Percentiles rank a stretch among this genome's conserved stretches.
These are phyloP conservation scores for Meriones psammophilus DNA, from an alignment of 2,797 vertebrate species.

Conservation along the genomic window DNA sequence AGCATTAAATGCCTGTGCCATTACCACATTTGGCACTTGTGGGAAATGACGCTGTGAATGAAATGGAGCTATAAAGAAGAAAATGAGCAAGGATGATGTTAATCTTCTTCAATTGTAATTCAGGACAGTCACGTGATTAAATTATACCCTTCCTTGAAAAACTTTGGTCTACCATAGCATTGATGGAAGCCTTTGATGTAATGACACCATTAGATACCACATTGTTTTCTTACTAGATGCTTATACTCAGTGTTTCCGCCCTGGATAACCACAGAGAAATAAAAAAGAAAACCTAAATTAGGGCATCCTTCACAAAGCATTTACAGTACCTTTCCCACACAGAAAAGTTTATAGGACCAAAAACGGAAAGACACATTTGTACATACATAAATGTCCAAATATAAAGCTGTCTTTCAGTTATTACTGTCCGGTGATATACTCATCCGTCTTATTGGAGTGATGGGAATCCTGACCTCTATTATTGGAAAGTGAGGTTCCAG, in stretches of 20 bases:
- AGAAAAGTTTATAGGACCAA: not conserved
- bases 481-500: slow-evolving; percentile 29
- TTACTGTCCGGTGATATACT: not conserved
- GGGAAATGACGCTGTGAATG: slow-evolving; percentile 34
- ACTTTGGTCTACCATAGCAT: not conserved
- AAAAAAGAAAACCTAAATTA: not conserved
- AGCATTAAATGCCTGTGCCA: slow-evolving; percentile 2
- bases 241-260: not conserved
- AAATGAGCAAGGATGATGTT: not conserved
- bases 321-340: not conserved
- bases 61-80: slow-evolving; percentile 4
- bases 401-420: not conserved
- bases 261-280: not conserved
- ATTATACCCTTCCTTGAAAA: slow-evolving; percentile 39
- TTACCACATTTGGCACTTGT: not conserved
- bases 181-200: slow-evolving; percentile 47
- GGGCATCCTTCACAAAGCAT: not conserved
- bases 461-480: not conserved
- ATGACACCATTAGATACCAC: not conserved
- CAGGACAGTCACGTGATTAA: slow-evolving; percentile 28
- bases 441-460: not conserved
- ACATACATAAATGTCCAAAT: not conserved
- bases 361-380: slow-evolving; percentile 1
- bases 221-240: not conserved
- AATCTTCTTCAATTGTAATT: slow-evolving; percentile 1